Percentiles rank a stretch among this genome's conserved stretches.
phyloP scores from a whole-genome alignment of 92 coral and sea anemone species.

The Phenganax marumi region DNA sequence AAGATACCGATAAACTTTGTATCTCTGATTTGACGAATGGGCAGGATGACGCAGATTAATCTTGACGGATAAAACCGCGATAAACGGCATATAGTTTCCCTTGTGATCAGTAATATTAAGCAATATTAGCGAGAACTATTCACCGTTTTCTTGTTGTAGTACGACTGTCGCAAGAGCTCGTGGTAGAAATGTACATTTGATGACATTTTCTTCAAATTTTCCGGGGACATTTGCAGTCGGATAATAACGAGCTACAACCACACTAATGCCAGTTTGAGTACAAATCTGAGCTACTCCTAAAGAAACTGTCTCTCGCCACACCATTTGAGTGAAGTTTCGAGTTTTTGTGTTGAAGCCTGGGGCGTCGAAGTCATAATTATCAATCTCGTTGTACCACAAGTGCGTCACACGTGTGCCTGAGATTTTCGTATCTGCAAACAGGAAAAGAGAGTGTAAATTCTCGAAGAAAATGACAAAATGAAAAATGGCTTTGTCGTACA shows the following conservation, averaged over 20 bases:
- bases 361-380: conserved; percentile 27
- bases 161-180: not conserved
- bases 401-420: conserved; percentile 33
- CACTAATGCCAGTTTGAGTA: conserved; percentile 62
- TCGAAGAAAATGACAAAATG: not conserved
- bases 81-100: too few species aligned
- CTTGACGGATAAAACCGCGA: too few species aligned
- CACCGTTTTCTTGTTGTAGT: conserved; percentile 16
- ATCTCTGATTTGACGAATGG: too few species aligned
- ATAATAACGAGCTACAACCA: conserved; percentile 88
- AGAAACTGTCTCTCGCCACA: conserved; percentile 35
- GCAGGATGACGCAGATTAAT: too few species aligned
- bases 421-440: conserved; percentile 14
- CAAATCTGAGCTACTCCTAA: conserved; percentile 31
- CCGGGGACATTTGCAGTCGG: conserved; percentile 86
- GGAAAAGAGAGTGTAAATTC: not conserved
- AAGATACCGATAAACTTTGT: too few species aligned
- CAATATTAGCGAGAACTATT: not conserved
- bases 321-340: conserved; percentile 38
- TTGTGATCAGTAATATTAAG: not conserved
- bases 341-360: conserved; percentile 40
- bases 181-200: conserved; percentile 14
- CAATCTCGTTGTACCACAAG: conserved; percentile 39
- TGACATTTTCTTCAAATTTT: conserved; percentile 78
- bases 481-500: too few species aligned